These are phyloP conservation scores for Pelochelys cantorii DNA, from an alignment of 2,797 vertebrate genomes.

Conservation along the genomic window DNA sequence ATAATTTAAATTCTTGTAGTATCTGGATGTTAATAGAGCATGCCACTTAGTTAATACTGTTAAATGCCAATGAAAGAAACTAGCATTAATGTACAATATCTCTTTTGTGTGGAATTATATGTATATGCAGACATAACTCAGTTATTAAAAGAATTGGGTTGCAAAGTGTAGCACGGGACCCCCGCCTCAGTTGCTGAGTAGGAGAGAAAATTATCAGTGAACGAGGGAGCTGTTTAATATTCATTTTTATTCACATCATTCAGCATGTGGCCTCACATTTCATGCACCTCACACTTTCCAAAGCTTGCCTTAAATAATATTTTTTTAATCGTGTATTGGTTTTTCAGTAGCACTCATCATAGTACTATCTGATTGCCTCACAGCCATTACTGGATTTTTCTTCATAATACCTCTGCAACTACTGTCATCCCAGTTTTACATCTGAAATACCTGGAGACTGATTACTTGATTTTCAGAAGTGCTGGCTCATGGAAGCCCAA, in stretches of 20 bases:
- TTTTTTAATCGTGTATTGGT: conserved; percentile 27
- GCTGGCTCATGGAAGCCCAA: neutral
- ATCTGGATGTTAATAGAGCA: neutral
- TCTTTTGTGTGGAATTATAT: neutral
- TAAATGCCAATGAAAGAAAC: neutral
- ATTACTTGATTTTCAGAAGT: neutral
- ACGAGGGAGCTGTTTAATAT: neutral
- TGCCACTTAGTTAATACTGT: neutral
- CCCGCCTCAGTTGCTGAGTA: neutral
- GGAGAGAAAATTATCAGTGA: neutral
- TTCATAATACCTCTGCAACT: neutral
- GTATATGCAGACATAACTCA: neutral
- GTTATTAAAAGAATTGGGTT: neutral
- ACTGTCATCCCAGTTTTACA: neutral
- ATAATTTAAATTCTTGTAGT: neutral
- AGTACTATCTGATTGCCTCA: neutral
- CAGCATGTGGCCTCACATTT: neutral
- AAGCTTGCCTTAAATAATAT: neutral
- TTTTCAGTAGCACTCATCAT: neutral
- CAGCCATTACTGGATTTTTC: neutral
- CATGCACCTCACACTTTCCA: accelerated
- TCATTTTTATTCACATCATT: neutral
- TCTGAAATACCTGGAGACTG: neutral
- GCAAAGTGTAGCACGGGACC: neutral
- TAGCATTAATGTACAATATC: neutral